Evolutionary conservation across 1,140 invertebrate genomes (phyloP).

Genomic region (Lethocerus indicus): DNA sequence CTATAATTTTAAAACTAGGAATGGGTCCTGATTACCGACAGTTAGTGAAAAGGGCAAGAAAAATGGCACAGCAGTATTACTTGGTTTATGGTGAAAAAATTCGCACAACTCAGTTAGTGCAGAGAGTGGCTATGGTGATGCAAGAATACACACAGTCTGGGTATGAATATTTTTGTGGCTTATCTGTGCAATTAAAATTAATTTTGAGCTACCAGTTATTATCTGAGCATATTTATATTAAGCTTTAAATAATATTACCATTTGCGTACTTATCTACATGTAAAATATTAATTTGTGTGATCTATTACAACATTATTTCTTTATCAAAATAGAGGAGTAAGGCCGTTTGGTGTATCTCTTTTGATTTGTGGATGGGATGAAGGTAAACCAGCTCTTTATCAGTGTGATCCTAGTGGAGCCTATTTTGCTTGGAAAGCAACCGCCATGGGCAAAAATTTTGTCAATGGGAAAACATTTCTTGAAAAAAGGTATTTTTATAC

Average conservation of each 20-base stretch:
- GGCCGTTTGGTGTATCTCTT: slow-evolving; percentile 96
- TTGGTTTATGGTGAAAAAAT: slow-evolving; percentile 87
- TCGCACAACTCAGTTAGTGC: slow-evolving; percentile 90
- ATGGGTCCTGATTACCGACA: slow-evolving; percentile 86
- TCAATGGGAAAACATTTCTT: slow-evolving; percentile 97
- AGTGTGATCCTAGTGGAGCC: slow-evolving; percentile 97
- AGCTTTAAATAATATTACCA: not conserved
- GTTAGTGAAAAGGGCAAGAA: slow-evolving; percentile 83
- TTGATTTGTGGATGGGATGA: slow-evolving; percentile 86
- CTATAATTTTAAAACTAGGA: slow-evolving; percentile 25
- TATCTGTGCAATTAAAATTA: too few species aligned
- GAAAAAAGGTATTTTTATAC: slow-evolving; percentile 74
- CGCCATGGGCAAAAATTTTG: slow-evolving; percentile 97
- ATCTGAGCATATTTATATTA: too few species aligned
- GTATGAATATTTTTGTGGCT: slow-evolving; percentile 30
- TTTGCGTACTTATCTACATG: not conserved
- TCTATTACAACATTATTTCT: slow-evolving; percentile 1
- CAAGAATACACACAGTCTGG: slow-evolving; percentile 99
- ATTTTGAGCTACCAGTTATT: too few species aligned
- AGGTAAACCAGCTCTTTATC: slow-evolving; percentile 79
- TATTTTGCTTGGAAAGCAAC: slow-evolving; percentile 99
- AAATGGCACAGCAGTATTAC: slow-evolving; percentile 92
- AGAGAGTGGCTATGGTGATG: slow-evolving; percentile 93
- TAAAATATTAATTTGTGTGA: not conserved
- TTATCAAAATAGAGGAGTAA: slow-evolving; percentile 61